Percentiles rank a stretch among this genome's conserved stretches.
Evolutionary conservation across 2,797 vertebrate genomes (phyloP).

Genomic region (Liasis olivaceus): DNA sequence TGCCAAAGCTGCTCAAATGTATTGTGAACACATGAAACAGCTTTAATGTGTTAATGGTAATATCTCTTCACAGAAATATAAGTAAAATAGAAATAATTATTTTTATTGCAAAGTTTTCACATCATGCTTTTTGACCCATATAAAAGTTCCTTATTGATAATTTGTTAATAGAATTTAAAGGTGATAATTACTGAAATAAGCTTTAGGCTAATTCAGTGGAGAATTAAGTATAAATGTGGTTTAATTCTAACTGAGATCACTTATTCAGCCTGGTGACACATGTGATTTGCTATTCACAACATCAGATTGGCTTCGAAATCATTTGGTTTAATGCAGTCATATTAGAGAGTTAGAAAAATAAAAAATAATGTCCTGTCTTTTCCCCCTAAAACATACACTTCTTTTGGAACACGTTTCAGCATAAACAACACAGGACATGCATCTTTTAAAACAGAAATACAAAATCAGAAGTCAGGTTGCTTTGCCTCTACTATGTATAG

Average conservation of each 20-base stretch:
- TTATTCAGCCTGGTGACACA: background rate
- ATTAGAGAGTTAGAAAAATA: background rate
- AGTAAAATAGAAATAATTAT: background rate
- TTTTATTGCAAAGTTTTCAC: constrained; percentile 14
- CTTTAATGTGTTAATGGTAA: constrained; percentile 4
- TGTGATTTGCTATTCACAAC: background rate
- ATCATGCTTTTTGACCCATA: constrained; percentile 1
- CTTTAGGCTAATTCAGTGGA: background rate
- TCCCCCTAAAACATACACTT: background rate
- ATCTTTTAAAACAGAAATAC: background rate
- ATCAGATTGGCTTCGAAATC: background rate
- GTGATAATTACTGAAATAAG: background rate
- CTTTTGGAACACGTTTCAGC: background rate
- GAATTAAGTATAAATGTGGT: constrained; percentile 1
- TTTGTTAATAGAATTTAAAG: constrained; percentile 36
- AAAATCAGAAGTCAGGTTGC: background rate
- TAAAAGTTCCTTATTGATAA: constrained; percentile 17
- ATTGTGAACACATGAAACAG: constrained; percentile 26
- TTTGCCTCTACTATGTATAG: background rate
- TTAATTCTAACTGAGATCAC: background rate
- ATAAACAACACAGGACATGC: background rate
- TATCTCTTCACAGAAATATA: background rate
- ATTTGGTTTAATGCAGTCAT: constrained; percentile 1
- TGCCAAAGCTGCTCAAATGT: constrained; percentile 11
- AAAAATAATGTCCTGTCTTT: background rate